Evolutionary conservation across 2,888 invertebrate species (phyloP).

Genomic region (Spatulosminthurus flaviceps): DNA sequence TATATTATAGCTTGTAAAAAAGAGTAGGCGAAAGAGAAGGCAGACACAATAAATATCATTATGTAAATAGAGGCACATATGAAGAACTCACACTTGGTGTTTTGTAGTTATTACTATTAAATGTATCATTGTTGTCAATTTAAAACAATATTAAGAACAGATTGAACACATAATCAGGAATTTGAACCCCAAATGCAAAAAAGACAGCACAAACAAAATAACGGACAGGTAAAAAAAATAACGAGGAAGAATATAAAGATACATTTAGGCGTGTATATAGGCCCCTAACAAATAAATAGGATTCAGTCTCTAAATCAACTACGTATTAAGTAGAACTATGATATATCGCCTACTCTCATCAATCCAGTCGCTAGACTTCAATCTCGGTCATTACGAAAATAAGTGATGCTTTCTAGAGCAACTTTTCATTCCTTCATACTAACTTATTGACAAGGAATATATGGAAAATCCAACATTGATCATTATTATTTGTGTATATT

Average conservation of each 20-base stretch:
- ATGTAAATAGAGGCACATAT: neutral
- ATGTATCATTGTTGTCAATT: neutral
- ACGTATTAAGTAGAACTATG: slow-evolving; percentile 37
- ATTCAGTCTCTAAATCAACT: slow-evolving; percentile 24
- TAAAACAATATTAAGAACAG: neutral
- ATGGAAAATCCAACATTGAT: slow-evolving; percentile 13
- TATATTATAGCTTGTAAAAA: neutral
- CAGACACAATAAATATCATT: neutral
- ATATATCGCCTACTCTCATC: slow-evolving; percentile 32
- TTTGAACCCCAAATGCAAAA: slow-evolving; percentile 43
- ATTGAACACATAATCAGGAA: slow-evolving; percentile 24
- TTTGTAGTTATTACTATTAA: too few relatives aligned
- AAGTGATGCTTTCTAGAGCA: slow-evolving; percentile 31
- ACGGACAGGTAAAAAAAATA: too few relatives aligned
- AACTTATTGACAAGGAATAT: slow-evolving; percentile 27
- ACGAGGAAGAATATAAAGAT: neutral
- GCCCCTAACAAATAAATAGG: too few relatives aligned
- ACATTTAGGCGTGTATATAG: slow-evolving; percentile 22
- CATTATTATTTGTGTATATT: slow-evolving; percentile 14
- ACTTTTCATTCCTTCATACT: slow-evolving; percentile 33
- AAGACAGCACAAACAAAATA: slow-evolving; percentile 19
- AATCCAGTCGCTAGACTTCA: slow-evolving; percentile 21
- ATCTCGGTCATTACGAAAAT: slow-evolving; percentile 15
- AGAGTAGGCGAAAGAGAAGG: slow-evolving; percentile 19
- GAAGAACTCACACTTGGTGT: too few relatives aligned